phyloP scores from a whole-genome alignment of 2,797 vertebrate species.

The Delichon dasypus region DNA sequence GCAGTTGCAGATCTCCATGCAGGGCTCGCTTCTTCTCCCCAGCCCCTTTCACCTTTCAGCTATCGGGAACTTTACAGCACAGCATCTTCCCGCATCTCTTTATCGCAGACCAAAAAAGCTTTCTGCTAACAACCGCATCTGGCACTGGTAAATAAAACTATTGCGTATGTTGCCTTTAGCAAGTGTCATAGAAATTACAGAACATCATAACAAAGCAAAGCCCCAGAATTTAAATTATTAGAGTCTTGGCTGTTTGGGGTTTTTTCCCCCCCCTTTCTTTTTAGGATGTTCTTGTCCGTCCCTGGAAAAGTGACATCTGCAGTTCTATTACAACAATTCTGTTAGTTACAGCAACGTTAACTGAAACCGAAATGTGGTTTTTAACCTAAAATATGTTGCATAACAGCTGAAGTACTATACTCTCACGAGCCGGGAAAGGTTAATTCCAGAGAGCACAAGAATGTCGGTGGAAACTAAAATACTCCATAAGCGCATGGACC shows the following conservation, averaged over 20 bases:
- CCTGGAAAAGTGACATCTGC: background rate
- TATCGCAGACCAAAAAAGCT: background rate
- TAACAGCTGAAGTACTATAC: constrained; percentile 10
- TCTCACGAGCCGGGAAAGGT: background rate
- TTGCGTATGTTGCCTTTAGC: background rate
- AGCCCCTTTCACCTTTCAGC: background rate
- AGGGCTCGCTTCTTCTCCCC: background rate
- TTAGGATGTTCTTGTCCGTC: background rate
- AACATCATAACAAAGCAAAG: constrained; percentile 13
- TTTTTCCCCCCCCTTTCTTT: fast-evolving
- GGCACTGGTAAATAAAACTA: background rate
- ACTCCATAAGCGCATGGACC: background rate
- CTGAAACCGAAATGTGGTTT: constrained; percentile 60
- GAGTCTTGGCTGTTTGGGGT: background rate
- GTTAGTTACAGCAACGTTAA: constrained; percentile 37
- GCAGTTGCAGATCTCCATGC: constrained; percentile 5
- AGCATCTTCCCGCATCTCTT: background rate
- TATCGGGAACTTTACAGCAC: constrained; percentile 13
- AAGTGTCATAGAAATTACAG: constrained; percentile 5
- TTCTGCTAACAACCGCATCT: background rate
- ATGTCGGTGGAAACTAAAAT: background rate
- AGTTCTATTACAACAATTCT: constrained; percentile 26
- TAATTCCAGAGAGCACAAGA: constrained; percentile 2
- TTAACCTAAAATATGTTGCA: constrained; percentile 25
- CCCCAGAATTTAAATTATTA: background rate